Percentiles rank a stretch among this genome's conserved stretches.
Conservation (phyloP, 2,888 invertebrate species). For the Crioceris asparagi region DNA sequence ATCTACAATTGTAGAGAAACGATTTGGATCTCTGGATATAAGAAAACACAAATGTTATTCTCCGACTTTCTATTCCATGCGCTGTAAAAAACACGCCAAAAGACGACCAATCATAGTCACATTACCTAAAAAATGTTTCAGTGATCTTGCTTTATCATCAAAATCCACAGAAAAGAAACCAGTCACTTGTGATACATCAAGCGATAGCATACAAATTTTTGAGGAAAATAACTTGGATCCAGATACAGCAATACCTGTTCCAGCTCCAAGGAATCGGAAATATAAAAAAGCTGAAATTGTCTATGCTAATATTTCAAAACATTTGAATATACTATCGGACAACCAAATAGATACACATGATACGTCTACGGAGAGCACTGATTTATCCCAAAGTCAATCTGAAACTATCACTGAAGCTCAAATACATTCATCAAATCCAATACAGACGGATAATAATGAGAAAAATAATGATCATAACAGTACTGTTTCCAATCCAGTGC, state of each 20-base stretch:
- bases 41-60: conserved; percentile 38
- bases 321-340: conserved; percentile 20
- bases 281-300: conserved; percentile 28
- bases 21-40: conserved; percentile 33
- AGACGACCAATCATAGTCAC: conserved; percentile 34
- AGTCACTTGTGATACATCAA: conserved; percentile 58
- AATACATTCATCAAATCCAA: conserved; percentile 22
- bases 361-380: background rate
- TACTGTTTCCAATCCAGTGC: conserved; percentile 17
- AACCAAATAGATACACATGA: too few relatives aligned
- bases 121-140: conserved; percentile 30
- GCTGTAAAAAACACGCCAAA: conserved; percentile 37
- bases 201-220: conserved; percentile 55
- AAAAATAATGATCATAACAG: background rate
- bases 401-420: conserved; percentile 28
- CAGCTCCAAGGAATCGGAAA: conserved; percentile 44
- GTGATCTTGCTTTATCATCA: conserved; percentile 14
- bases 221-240: conserved; percentile 35
- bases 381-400: conserved; percentile 13
- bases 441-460: background rate
- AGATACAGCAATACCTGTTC: conserved; percentile 38
- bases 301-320: conserved; percentile 28
- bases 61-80: conserved; percentile 38
- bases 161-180: conserved; percentile 35
- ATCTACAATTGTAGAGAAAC: conserved; percentile 23